Evolutionary conservation across 1,140 invertebrate genomes (phyloP), one percentile per base, ranked within the genome.

Genomic region (Physella acuta): DNA sequence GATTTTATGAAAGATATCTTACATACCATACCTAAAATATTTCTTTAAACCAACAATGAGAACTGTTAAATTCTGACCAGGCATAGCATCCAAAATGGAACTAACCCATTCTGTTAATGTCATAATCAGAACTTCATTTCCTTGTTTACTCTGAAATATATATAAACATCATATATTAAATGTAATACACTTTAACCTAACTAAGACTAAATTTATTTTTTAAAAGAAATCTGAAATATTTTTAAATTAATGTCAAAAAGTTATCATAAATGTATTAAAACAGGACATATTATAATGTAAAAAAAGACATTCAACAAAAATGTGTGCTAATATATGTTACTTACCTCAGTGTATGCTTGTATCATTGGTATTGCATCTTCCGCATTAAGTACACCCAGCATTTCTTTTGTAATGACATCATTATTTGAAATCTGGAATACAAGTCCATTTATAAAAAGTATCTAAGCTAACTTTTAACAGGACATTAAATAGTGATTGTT

Each of bases 41-140:
- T 79, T 76, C 58, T 72, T 70, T 33, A 79, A 60, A 2, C 76
- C 76, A 58, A 70, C 71, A n/a, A 79, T 74, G 31, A 76, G 36
- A n/a, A 74, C 49, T 31, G 76, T 73, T 17, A 79, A 26, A 51
- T 52, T 70, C 31, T 71, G 70, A 1, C 63, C 69, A 26, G 66
- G 68, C 4, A 71, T 36, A 51, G 68, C 36, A 8, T 63, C 44
- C 37, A 73, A 69, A 20, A 79, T 24, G 3, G 72, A 75, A 1
- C 72, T 52, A 34, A 79, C 65, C 70, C 74, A 77, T 36, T 72
- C 52, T 39, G 52, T 64, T 20, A 77, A 52, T 28, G 74, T 74
- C 36, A 71, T 53, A 24, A 66, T 66, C 2, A 60, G 69, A 20
- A 16, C 14, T 16, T 63, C 39, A 34, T 44, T 8, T 36, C 64